A percentile compares a stretch with the other conserved stretches of the same genome.
Evolutionary conservation across 1,140 invertebrate genomes (phyloP).

Genomic region (Drosophila pruinosa): DNA sequence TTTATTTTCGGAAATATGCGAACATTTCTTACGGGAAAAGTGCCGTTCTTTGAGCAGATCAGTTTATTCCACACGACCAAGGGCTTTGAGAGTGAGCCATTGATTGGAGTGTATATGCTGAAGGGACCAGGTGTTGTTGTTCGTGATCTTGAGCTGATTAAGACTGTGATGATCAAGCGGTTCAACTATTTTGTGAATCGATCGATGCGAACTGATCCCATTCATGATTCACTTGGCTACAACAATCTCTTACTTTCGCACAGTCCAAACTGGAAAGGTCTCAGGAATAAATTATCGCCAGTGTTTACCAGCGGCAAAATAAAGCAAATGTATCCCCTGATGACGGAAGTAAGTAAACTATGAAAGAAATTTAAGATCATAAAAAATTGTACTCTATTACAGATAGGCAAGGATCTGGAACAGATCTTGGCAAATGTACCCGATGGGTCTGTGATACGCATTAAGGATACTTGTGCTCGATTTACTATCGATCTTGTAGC

Average conservation of each 20-base stretch:
- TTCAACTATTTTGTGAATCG: conserved; percentile 77
- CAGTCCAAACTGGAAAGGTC: conserved; percentile 82
- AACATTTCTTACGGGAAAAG: conserved; percentile 23
- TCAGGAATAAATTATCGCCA: conserved; percentile 84
- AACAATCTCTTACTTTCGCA: conserved; percentile 65
- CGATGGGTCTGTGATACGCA: background rate
- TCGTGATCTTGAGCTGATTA: conserved; percentile 84
- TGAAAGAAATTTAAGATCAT: background rate
- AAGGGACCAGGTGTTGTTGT: conserved; percentile 83
- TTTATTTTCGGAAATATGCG: conserved; percentile 75
- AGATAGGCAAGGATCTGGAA: conserved; percentile 65
- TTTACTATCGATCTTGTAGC: conserved; percentile 86
- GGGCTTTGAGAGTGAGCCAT: conserved; percentile 42
- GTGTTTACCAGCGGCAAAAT: conserved; percentile 84
- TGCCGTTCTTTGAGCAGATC: conserved; percentile 35
- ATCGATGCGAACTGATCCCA: conserved; percentile 39
- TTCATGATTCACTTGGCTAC: conserved; percentile 50
- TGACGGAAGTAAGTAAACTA: conserved; percentile 80
- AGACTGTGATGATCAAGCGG: conserved; percentile 83
- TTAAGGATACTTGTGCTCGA: conserved; percentile 82
- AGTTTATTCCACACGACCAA: conserved; percentile 37
- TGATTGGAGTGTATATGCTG: conserved; percentile 80
- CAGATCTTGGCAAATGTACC: conserved; percentile 1
- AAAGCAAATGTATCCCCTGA: conserved; percentile 84
- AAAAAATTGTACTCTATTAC: background rate